These are phyloP conservation scores for Pipa parva DNA, from an alignment of 2,113 vertebrate species.

Conservation along the genomic window DNA sequence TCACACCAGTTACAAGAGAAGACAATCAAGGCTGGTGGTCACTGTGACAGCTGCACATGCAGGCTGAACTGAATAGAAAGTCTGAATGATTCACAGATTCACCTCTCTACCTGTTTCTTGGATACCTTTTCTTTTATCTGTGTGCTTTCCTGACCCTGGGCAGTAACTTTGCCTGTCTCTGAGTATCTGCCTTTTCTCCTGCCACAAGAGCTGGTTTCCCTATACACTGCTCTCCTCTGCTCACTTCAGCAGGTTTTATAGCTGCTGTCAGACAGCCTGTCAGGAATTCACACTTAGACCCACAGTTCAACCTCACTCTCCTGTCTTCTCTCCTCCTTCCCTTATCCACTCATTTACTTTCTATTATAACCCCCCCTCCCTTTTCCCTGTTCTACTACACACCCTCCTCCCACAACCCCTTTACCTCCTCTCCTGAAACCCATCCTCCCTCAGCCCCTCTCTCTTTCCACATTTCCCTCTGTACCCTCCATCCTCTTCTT, in stretches of 20 bases:
- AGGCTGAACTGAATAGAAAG: too few relatives aligned
- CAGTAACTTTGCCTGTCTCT: not conserved
- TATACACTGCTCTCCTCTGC: constrained; percentile 52
- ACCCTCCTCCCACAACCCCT: constrained; percentile 33
- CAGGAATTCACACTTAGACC: constrained; percentile 63
- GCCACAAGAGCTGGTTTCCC: constrained; percentile 26
- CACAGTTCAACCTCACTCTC: constrained; percentile 46
- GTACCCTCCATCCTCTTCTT: not conserved
- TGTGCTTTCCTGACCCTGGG: not conserved
- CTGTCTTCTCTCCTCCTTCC: constrained; percentile 38
- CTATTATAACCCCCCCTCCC: constrained; percentile 31
- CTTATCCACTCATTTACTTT: constrained; percentile 32
- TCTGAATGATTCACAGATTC: too few relatives aligned
- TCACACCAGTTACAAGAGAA: too few relatives aligned
- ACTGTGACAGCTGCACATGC: too few relatives aligned
- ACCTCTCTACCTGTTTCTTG: not conserved
- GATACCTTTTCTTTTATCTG: too few relatives aligned
- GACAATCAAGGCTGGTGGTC: too few relatives aligned
- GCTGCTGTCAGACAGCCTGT: constrained; percentile 59
- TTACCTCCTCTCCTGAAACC: not conserved
- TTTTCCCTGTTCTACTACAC: constrained; percentile 15
- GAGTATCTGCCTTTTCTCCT: constrained; percentile 21
- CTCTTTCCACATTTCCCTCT: not conserved
- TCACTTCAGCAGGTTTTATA: constrained; percentile 59
- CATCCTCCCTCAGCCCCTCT: constrained; percentile 1